Conservation (phyloP, 2,113 vertebrate species). For the Toxostoma redivivum region DNA sequence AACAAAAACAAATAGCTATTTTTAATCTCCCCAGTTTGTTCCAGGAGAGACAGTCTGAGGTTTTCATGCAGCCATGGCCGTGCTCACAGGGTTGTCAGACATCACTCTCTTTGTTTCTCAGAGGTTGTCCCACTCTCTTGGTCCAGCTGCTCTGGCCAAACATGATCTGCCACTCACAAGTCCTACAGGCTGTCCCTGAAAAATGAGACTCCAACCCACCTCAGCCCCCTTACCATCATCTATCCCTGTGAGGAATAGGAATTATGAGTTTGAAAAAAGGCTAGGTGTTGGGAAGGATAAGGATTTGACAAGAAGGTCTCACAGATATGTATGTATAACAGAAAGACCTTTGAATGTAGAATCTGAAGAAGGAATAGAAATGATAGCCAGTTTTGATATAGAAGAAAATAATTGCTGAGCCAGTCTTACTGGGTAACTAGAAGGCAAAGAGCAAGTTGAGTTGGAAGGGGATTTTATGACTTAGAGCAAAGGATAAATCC, state of each 20-base stretch:
- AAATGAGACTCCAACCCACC: background rate
- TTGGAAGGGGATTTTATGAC: no score
- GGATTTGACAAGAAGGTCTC: no score
- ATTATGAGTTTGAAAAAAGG: background rate
- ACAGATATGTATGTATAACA: no score
- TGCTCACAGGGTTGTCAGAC: background rate
- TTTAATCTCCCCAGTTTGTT: background rate
- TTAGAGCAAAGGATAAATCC: no score
- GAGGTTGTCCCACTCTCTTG: background rate
- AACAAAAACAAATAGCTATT: background rate
- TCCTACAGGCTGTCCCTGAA: background rate
- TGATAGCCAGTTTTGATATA: no score
- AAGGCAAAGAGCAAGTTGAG: no score
- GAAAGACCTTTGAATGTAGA: no score
- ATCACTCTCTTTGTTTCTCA: background rate
- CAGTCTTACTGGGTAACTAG: no score
- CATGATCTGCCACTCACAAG: background rate
- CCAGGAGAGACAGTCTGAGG: background rate
- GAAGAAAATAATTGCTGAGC: no score
- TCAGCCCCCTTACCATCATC: background rate
- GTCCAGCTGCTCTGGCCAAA: background rate
- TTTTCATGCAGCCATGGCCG: background rate
- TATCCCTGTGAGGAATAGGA: background rate
- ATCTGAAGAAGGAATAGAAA: no score
- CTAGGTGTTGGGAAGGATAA: no score